phyloP scores from a whole-genome alignment of 2,797 vertebrate genomes.

The Tamandua tetradactyla region DNA sequence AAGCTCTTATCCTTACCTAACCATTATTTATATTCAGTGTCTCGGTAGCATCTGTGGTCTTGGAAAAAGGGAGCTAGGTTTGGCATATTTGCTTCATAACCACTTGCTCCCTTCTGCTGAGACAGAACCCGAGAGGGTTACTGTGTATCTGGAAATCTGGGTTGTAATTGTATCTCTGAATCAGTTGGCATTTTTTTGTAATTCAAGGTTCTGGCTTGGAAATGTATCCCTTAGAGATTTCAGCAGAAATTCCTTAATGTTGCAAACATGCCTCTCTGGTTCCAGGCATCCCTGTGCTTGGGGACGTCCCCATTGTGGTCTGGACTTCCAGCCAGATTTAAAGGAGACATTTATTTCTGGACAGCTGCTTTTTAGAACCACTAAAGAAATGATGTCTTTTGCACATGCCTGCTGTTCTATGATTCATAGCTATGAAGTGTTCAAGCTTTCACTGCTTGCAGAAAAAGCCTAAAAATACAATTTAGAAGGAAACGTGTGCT shows the following conservation, averaged over 20 bases:
- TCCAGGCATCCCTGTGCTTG: neutral
- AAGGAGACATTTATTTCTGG: slow-evolving; percentile 33
- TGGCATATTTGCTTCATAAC: neutral
- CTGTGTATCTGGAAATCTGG: neutral
- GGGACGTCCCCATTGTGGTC: neutral
- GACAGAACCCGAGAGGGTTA: neutral
- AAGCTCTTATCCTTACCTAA: no score
- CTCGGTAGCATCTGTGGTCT: neutral
- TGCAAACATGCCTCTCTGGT: neutral
- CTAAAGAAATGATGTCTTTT: neutral
- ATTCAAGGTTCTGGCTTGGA: neutral
- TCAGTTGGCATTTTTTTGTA: neutral
- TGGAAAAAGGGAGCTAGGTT: no score
- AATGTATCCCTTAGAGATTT: neutral
- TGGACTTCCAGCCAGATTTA: neutral
- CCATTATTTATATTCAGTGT: neutral
- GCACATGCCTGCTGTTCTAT: neutral
- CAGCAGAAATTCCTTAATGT: neutral
- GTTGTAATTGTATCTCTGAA: neutral
- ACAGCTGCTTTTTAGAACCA: neutral
- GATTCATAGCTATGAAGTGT: slow-evolving; percentile 39
- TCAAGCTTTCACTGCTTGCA: neutral
- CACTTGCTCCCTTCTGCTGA: neutral
- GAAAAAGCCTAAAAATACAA: slow-evolving; percentile 8
- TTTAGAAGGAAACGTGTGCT: slow-evolving; percentile 38